Percentiles rank a stretch among this genome's conserved stretches.
Conservation (phyloP, 2,113 vertebrate species). For the Plotosus lineatus region DNA sequence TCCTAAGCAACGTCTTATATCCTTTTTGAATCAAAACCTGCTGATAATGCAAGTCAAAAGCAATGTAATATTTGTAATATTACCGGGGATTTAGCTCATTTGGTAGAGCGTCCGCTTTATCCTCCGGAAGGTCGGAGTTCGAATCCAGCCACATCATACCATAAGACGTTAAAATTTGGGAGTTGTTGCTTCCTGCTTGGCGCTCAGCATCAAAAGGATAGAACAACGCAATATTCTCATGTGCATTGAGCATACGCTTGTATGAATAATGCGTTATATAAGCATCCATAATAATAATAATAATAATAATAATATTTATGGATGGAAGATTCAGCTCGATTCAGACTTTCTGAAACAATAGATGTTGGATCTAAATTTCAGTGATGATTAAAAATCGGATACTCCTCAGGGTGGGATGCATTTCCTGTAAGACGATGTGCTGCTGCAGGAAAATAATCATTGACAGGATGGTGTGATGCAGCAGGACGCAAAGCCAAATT, state of each 20-base stretch:
- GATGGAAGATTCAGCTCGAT: not conserved
- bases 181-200: no score
- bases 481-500: not conserved
- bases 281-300: no score
- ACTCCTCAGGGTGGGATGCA: not conserved
- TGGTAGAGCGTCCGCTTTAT: no score
- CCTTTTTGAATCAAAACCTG: slow-evolving; percentile 62
- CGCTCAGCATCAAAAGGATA: no score
- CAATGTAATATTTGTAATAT: no score
- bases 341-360: not conserved
- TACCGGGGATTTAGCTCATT: no score
- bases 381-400: not conserved
- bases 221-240: no score
- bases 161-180: no score
- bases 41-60: not conserved
- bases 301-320: not conserved
- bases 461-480: not conserved
- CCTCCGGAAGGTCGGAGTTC: no score
- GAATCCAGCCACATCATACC: no score
- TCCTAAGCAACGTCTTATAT: slow-evolving; percentile 97
- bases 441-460: not conserved
- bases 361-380: not conserved
- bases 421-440: not conserved
- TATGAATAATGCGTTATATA: no score
- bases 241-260: no score